phyloP scores from a whole-genome alignment of 2,113 vertebrate species.

The Siniperca knerii region DNA sequence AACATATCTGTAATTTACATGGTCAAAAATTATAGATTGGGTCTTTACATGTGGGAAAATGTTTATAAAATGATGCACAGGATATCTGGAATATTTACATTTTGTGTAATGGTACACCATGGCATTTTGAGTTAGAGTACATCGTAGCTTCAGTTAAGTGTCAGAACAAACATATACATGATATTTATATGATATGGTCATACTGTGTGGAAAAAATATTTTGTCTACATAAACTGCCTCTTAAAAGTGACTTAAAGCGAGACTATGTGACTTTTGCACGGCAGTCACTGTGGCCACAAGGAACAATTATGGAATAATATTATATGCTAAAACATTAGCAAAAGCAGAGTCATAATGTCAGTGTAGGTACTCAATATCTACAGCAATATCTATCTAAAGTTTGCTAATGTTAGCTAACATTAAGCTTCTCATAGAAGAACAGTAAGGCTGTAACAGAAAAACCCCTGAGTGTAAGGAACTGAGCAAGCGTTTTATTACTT shows the following conservation, averaged over 20 bases:
- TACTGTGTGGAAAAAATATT: not conserved
- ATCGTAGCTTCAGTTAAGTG: too few relatives aligned
- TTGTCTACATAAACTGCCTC: not conserved
- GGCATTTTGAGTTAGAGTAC: not conserved
- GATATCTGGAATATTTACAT: not conserved
- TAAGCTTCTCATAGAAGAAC: not conserved
- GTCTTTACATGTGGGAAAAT: not conserved
- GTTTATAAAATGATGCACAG: not conserved
- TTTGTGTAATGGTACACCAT: too few relatives aligned
- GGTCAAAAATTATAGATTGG: not conserved
- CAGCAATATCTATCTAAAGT: not conserved
- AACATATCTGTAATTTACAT: not conserved
- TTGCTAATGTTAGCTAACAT: not conserved
- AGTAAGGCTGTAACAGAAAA: not conserved
- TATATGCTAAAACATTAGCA: not conserved
- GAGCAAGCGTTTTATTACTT: not conserved
- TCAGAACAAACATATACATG: not conserved
- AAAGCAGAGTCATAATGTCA: not conserved
- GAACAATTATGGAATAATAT: not conserved
- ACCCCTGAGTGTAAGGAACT: too few relatives aligned
- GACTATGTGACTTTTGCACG: not conserved
- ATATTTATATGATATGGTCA: not conserved
- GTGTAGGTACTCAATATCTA: not conserved
- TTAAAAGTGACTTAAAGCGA: not conserved
- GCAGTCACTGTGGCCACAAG: not conserved